phyloP scores from a whole-genome alignment of 2,113 vertebrate species.

The Rana temporaria region DNA sequence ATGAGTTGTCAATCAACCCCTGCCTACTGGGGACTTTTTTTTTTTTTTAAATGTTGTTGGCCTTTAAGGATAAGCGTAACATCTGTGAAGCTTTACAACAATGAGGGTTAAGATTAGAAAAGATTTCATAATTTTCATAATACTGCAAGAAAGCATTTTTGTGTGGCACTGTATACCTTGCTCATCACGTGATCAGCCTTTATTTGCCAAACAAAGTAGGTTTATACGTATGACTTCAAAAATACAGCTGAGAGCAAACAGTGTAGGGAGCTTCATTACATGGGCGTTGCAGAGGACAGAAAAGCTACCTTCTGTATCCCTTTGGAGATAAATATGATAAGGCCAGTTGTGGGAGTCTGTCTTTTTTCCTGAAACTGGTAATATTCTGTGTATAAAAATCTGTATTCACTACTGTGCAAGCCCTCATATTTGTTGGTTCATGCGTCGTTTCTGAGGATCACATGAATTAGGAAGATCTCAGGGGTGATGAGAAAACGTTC shows the following conservation, averaged over 20 bases:
- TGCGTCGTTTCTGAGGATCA: too few relatives aligned
- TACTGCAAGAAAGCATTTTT: background rate
- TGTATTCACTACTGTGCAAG: too few relatives aligned
- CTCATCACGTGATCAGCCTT: background rate
- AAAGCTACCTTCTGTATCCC: background rate
- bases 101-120: background rate
- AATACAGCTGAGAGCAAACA: slow-evolving; percentile 4
- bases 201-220: slow-evolving; percentile 53
- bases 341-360: background rate
- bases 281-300: background rate
- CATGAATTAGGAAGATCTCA: too few relatives aligned
- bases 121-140: background rate
- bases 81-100: background rate
- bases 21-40: too few relatives aligned
- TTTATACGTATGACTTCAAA: slow-evolving; percentile 3
- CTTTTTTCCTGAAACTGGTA: background rate
- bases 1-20: too few relatives aligned
- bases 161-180: background rate
- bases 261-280: background rate
- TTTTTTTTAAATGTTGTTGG: too few relatives aligned
- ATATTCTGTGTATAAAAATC: too few relatives aligned
- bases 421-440: too few relatives aligned
- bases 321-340: background rate
- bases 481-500: too few relatives aligned
- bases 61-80: too few relatives aligned